These are phyloP conservation scores for Syngnathus typhle DNA, from an alignment of 2,113 vertebrate species.

Conservation along the genomic window DNA sequence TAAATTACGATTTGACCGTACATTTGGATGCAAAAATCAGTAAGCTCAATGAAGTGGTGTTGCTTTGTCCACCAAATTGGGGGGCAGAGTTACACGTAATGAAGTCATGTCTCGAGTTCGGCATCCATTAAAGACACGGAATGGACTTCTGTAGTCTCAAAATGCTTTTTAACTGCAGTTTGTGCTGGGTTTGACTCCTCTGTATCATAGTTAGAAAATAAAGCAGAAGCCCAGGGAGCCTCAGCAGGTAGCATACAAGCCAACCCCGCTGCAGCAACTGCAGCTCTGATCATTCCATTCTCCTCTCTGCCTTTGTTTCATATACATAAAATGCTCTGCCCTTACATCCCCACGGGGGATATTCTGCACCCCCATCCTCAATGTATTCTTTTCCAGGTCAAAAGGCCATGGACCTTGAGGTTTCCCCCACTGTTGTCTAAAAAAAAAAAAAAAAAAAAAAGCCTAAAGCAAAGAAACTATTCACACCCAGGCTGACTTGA, in stretches of 20 bases:
- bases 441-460: slow-evolving; percentile 33
- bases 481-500: slow-evolving; percentile 1
- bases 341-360: slow-evolving; percentile 56
- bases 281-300: slow-evolving; percentile 40
- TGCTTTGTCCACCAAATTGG: neutral
- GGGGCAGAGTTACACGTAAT: too few species aligned
- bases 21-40: neutral
- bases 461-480: slow-evolving; percentile 31
- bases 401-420: slow-evolving; percentile 73
- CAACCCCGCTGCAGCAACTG: slow-evolving; percentile 28
- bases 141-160: neutral
- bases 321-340: slow-evolving; percentile 50
- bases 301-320: slow-evolving; percentile 46
- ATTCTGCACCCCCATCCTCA: slow-evolving; percentile 82
- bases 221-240: slow-evolving; percentile 25
- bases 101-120: too few species aligned
- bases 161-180: neutral
- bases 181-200: slow-evolving; percentile 9
- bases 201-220: slow-evolving; percentile 17
- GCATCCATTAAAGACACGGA: neutral
- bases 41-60: neutral
- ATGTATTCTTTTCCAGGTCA: slow-evolving; percentile 82
- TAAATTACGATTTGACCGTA: neutral
- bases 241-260: slow-evolving; percentile 40
- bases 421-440: slow-evolving; percentile 41